Evolutionary conservation across 2,888 invertebrate genomes (phyloP).

Genomic region (Polymixis flavicincta): DNA sequence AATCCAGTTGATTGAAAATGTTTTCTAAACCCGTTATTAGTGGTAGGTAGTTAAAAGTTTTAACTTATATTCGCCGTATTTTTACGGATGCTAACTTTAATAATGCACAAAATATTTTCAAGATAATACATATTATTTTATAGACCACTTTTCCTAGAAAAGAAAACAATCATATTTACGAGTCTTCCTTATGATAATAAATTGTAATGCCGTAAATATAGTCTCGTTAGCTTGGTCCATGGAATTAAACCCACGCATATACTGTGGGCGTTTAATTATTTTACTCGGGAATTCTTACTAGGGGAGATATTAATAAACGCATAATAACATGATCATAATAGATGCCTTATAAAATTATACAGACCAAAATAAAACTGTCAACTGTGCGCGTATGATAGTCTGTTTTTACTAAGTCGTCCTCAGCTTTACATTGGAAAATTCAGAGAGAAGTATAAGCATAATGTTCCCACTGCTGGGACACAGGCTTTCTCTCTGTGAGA

Average conservation of each 20-base stretch:
- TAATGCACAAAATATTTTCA: not conserved
- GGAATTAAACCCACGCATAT: slow-evolving; percentile 26
- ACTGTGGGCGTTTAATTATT: slow-evolving; percentile 39
- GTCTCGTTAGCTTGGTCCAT: slow-evolving; percentile 9
- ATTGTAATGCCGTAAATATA: not conserved
- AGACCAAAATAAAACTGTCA: not conserved
- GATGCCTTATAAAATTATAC: not conserved
- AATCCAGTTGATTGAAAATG: not conserved
- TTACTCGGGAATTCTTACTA: not conserved
- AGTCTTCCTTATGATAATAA: not conserved
- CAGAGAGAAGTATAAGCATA: not conserved
- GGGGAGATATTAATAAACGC: not conserved
- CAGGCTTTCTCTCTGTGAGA: no score
- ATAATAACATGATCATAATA: not conserved
- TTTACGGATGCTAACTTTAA: not conserved
- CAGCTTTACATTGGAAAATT: not conserved
- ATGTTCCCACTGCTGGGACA: no score
- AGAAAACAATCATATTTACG: slow-evolving; percentile 16
- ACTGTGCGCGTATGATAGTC: not conserved
- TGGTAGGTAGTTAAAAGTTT: not conserved
- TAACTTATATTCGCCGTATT: not conserved
- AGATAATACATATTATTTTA: not conserved
- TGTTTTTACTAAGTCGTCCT: not conserved
- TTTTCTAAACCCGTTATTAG: not conserved
- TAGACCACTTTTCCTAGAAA: slow-evolving; percentile 1